Base-by-base conservation (phyloP, 2,797 vertebrate genomes). In the Halcyon chelicuti region DNA sequence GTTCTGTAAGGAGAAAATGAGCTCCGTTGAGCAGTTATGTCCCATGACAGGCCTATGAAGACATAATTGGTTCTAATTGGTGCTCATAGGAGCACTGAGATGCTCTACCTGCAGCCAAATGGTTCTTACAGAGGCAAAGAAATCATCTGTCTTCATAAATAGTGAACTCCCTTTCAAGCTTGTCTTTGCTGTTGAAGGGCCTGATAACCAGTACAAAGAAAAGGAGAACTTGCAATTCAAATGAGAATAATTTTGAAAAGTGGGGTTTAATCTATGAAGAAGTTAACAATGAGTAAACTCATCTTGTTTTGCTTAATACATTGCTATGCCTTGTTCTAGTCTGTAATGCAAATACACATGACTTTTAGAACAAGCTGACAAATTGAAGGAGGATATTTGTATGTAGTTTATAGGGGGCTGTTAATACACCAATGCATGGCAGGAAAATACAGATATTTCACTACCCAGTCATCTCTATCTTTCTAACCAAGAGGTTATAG, bases 11-110 rank as follows among this genome's bases (percentile, higher is more conserved):
- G 60, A 73, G 71, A 87, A 80, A 93, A 76, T 67, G 60, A 88
- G 51, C 62, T 86, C 73, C 4, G 14, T 72, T 80, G 82, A 78
- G 62, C 47, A 68, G 29, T 84, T 81, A 80, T 86, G 29, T 80
- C 33, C 58, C 29, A 7, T 94, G 65, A 74, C 85, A 94, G 37
- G 42, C 37, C 72, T 90, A 5, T 91, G 77, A 86, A 71, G 65
- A 67, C 49, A 47, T 92, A 84, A 92, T 35, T 94, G 77, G n/a
- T 68, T 95, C 58, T 97, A 93, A 90, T 14, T 93, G 85, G 29
- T 1, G 7, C 37, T 94, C 65, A 28, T 2, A 85, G 83, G 73
- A 91, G 54, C 40, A 60, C 44, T 90, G 93, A 66, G 60, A 68
- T 88, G 37, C 35, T 80, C 80, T 88, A 68, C 84, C 79, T 85